These are phyloP conservation scores for Andrena bucephala DNA, from an alignment of 2,888 invertebrate genomes.

Conservation along the genomic window DNA sequence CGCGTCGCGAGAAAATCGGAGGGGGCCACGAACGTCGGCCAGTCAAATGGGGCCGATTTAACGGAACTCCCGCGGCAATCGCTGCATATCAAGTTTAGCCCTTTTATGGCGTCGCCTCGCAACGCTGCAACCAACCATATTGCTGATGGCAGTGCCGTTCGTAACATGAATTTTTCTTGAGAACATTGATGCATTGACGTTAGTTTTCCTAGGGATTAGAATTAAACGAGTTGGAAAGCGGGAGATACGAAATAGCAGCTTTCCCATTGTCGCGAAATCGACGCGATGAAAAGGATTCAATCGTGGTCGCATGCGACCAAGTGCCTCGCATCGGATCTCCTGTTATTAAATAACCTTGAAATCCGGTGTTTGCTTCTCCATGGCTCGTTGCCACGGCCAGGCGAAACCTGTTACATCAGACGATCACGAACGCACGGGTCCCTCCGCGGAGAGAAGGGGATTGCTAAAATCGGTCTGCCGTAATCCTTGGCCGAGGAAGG, in stretches of 20 bases:
- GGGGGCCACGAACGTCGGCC: slow-evolving; percentile 8
- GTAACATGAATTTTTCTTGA: slow-evolving; percentile 1
- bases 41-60: slow-evolving; percentile 34
- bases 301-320: slow-evolving; percentile 23
- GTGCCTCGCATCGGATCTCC: slow-evolving; percentile 25
- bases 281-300: slow-evolving; percentile 26
- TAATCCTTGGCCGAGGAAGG: slow-evolving; percentile 58
- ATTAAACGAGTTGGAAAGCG: too few relatives aligned
- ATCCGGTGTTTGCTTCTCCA: slow-evolving; percentile 41
- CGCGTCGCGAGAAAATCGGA: slow-evolving; percentile 53
- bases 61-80: slow-evolving; percentile 44
- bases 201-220: too few relatives aligned
- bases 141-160: slow-evolving; percentile 4
- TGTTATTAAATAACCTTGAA: slow-evolving; percentile 58
- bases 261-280: not conserved
- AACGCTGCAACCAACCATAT: slow-evolving; percentile 3
- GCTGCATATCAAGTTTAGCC: slow-evolving; percentile 46
- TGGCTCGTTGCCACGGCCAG: slow-evolving; percentile 53
- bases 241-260: not conserved
- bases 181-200: too few relatives aligned
- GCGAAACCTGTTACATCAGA: slow-evolving; percentile 61
- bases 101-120: slow-evolving; percentile 41
- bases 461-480: slow-evolving; percentile 59
- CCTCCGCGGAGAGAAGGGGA: slow-evolving; percentile 15
- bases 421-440: slow-evolving; percentile 43